Conservation (phyloP, 2,797 vertebrate genomes). For the Micropoecilia bifurca region DNA sequence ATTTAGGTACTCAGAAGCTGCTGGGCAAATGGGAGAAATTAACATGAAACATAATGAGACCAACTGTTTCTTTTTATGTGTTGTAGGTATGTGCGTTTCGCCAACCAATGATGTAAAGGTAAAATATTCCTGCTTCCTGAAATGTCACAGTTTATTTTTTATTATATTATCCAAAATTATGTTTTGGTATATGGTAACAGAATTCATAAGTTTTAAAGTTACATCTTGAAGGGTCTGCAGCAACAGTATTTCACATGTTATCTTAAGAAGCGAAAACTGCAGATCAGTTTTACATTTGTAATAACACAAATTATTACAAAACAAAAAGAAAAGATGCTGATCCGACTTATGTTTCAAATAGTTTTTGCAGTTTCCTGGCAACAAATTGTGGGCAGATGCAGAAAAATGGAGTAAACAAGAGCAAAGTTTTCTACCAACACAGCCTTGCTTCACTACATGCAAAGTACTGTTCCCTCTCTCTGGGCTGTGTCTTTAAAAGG, state of each 20-base stretch:
- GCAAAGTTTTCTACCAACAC: neutral
- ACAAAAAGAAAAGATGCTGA: conserved; percentile 8
- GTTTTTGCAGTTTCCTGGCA: conserved; percentile 24
- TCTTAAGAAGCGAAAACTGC: conserved; percentile 8
- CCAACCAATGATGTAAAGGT: neutral
- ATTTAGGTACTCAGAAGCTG: neutral
- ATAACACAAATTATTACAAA: conserved; percentile 2
- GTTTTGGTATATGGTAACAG: neutral
- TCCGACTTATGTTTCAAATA: neutral
- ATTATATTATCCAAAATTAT: neutral
- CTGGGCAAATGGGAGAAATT: neutral
- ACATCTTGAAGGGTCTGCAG: conserved; percentile 3
- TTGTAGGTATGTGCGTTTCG: neutral
- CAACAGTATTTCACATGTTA: neutral
- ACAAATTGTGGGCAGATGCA: conserved; percentile 10
- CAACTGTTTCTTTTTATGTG: neutral
- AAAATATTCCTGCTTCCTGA: neutral
- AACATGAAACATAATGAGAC: neutral
- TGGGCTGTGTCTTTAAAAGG: conserved; percentile 10
- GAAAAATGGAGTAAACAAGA: conserved; percentile 9
- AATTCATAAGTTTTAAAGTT: neutral
- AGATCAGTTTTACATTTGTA: conserved; percentile 2
- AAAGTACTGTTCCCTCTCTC: neutral
- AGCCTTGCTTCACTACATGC: neutral
- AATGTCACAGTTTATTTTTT: neutral